Conservation (phyloP, 2,797 vertebrate genomes). For the Mus minutoides region DNA sequence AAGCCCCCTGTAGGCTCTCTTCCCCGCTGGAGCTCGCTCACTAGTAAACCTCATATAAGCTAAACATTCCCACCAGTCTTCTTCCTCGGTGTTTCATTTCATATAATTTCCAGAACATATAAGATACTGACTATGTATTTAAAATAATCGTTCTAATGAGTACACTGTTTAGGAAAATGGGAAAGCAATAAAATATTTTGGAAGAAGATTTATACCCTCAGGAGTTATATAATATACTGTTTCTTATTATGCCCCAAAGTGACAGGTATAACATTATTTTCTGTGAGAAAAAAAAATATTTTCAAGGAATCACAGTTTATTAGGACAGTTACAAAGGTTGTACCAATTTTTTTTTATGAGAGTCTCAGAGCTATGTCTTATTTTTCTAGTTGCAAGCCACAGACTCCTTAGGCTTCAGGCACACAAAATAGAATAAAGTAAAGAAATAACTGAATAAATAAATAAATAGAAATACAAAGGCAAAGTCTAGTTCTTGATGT, state of each 20-base stretch:
- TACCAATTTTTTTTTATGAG: conserved; percentile 50
- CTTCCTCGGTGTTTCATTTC: conserved; percentile 8
- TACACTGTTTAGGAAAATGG: neutral
- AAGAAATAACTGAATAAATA: neutral
- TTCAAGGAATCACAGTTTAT: conserved; percentile 38
- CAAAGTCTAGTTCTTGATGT: neutral
- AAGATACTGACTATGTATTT: conserved; percentile 47
- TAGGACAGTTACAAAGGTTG: conserved; percentile 18
- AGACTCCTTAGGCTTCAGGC: conserved; percentile 56
- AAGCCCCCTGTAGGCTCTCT: neutral
- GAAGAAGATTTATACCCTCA: conserved; percentile 52
- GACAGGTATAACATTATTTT: conserved; percentile 30
- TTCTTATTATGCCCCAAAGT: conserved; percentile 15
- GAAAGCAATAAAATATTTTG: conserved; percentile 54
- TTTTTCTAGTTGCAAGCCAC: conserved; percentile 60
- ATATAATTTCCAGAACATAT: conserved; percentile 17
- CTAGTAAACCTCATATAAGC: neutral
- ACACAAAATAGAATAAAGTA: neutral
- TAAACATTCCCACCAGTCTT: neutral
- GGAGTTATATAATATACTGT: conserved; percentile 36
- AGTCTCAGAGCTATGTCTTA: neutral
- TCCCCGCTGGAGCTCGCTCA: neutral
- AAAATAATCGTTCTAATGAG: conserved; percentile 48
- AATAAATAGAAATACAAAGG: neutral
- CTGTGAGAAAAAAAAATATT: conserved; percentile 19